These are phyloP conservation scores for Ecliptopera silaceata DNA, from an alignment of 2,888 invertebrate species.

Conservation along the genomic window DNA sequence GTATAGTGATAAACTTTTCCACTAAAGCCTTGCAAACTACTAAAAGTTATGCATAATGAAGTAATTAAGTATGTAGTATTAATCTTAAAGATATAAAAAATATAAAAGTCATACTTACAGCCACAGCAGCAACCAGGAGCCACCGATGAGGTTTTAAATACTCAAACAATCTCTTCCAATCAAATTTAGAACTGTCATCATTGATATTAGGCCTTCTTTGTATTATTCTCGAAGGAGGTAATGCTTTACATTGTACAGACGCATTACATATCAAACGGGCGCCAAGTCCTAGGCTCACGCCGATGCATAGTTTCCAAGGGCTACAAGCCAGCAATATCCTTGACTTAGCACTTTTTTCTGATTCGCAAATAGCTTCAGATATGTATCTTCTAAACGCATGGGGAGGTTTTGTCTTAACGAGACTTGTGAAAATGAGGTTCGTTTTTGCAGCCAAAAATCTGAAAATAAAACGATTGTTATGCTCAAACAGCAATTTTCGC, in stretches of 20 bases:
- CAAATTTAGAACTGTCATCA: constrained; percentile 85
- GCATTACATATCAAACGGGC: constrained; percentile 70
- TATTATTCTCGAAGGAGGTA: constrained; percentile 75
- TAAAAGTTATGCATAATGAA: too few species aligned
- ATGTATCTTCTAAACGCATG: constrained; percentile 58
- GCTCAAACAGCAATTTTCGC: background rate
- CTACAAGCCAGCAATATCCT: constrained; percentile 57
- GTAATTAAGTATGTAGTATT: too few species aligned
- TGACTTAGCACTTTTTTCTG: constrained; percentile 57
- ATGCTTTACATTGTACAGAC: constrained; percentile 86
- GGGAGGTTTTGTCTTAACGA: constrained; percentile 61
- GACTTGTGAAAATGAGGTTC: constrained; percentile 56
- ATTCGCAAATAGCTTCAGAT: constrained; percentile 53
- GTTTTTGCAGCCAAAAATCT: constrained; percentile 61
- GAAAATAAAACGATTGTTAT: constrained; percentile 41
- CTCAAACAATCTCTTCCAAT: constrained; percentile 89
- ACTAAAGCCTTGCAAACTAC: too few species aligned
- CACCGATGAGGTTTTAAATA: constrained; percentile 90
- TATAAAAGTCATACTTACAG: constrained; percentile 83
- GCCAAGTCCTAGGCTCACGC: constrained; percentile 71
- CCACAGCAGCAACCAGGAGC: constrained; percentile 89
- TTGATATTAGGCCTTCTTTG: constrained; percentile 79
- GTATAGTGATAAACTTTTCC: too few species aligned
- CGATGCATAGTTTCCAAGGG: constrained; percentile 75
- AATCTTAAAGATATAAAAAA: background rate